Evolutionary conservation across 1,140 invertebrate species (phyloP), one percentile per base, ranked within the genome.

Genomic region (Bombus difficillimus): DNA sequence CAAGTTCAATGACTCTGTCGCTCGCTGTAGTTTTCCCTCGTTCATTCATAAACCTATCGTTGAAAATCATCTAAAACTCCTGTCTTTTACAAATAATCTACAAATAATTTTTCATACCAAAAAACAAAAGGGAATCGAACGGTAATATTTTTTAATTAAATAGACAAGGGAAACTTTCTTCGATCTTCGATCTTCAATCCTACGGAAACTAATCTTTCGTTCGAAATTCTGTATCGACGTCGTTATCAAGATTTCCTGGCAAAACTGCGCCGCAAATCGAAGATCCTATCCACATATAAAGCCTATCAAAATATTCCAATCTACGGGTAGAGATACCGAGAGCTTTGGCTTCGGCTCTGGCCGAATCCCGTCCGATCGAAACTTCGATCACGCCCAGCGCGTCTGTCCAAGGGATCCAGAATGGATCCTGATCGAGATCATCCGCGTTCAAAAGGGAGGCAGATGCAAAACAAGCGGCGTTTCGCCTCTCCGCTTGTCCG

Each of bases 391-490:
- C 86, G 81, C 76, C 59, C 71, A 66, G 57, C 53, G 37, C 41
- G 71, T 66, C 87, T 57, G 85, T 77, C 22, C 64, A 64, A 81
- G 12, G 76, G 72, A 88, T 86, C 87, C 78, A 59, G 68, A 75
- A 69, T 79, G 72, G 74, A 88, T 81, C 82, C 82, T 62, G 88
- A 74, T 83, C 84, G n/a, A 9, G 39, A 59, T 43, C n/a, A n/a
- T 13, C 8, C 22, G 71, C 66, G 43, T n/a, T 28, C 41, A 22
- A 53, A 37, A 25, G 74, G 77, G 66, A 74, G 68, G 77, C 39
- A 79, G 71, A 90, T 84, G 81, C 73, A 82, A 90, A 90, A 79
- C 88, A 79, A 90, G 85, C 78, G 82, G 69, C 69, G 88, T 86
- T 75, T 89, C 83, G 74, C 73, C 78, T 81, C 74, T 83, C 69